Evolutionary conservation across 1,140 invertebrate genomes (phyloP).

Genomic region (Notospermus geniculatus): DNA sequence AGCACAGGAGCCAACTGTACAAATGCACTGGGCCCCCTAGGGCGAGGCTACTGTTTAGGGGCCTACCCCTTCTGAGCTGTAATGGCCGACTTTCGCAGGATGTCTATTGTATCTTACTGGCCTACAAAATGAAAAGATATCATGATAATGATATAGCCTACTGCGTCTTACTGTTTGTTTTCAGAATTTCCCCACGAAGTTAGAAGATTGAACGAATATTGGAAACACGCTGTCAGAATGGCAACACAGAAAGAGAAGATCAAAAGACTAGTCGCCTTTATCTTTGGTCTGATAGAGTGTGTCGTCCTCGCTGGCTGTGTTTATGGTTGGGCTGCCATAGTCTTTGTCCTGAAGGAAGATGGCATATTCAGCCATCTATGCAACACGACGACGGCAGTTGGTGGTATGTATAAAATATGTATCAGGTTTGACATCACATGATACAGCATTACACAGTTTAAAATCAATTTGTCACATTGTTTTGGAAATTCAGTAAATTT

Average conservation of each 20-base stretch:
- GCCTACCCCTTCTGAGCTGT: too few species aligned
- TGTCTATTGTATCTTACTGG: too few species aligned
- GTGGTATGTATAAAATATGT: neutral
- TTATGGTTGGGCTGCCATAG: constrained; percentile 1
- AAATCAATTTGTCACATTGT: neutral
- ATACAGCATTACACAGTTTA: neutral
- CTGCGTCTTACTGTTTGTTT: too few species aligned
- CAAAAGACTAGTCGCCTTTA: neutral
- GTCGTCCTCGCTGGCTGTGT: constrained; percentile 1
- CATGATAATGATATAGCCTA: too few species aligned
- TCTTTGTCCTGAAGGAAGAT: constrained; percentile 4
- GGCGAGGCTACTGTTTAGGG: too few species aligned
- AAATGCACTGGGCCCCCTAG: too few species aligned
- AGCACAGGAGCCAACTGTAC: too few species aligned
- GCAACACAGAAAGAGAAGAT: neutral
- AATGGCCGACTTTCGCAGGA: too few species aligned
- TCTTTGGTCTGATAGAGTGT: constrained; percentile 4
- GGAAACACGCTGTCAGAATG: too few species aligned
- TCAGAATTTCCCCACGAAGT: too few species aligned
- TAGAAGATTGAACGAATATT: too few species aligned
- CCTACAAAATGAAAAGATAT: too few species aligned
- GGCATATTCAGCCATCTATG: constrained; percentile 7
- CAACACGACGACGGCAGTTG: neutral
- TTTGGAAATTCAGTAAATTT: neutral
- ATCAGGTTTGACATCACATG: neutral